Evolutionary conservation across 2,113 vertebrate species (phyloP), one percentile per base, ranked within the genome.

Genomic region (Leucoraja erinaceus): DNA sequence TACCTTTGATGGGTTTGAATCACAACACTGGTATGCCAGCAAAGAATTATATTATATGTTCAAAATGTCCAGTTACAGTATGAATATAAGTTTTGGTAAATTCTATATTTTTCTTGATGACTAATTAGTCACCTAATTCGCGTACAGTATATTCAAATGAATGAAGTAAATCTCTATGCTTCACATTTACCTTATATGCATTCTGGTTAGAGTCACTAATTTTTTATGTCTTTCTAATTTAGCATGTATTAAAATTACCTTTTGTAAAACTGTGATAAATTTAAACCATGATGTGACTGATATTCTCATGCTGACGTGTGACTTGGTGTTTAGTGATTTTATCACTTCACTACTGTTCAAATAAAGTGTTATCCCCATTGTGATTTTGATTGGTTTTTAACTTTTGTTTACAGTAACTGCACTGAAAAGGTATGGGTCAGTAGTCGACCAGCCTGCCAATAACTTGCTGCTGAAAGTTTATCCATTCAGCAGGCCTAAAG

Each of bases 301-400:
- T 54, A 84, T 63, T 59, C n/a, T 61, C 59, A 63, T 88, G 83
- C 31, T 63, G 59, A 88, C 18, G 28, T 88, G 83, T 25, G 83
- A 88, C n/a, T 88, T 31, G 59, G 81, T 59, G 81, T 28, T 88
- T 88, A 61, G 12, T 61, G 28, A 88, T 88, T 31, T 72, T 33
- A 74, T 91, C 66, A 72, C 66, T 9, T 22, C 70, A 68, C 90
- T 91, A 68, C 90, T 25, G 33, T 6, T 91, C 90, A 74, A 11
- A 74, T 56, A 8, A 56, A 84, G 54, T 18, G 20, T 20, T 54
- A 84, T 28, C 70, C 66, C 63, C 20, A 25, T 38, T 72, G 66
- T 91, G 90, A 72, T 70, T 74, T 91, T 91, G 38, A 72, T 72
- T 72, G 90, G 66, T 25, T 91, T 63, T 91, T 91, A 91, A 91